Percentiles rank a stretch among this genome's conserved stretches.
phyloP scores from a whole-genome alignment of 2,888 invertebrate species.

The Epinotia bilunana region DNA sequence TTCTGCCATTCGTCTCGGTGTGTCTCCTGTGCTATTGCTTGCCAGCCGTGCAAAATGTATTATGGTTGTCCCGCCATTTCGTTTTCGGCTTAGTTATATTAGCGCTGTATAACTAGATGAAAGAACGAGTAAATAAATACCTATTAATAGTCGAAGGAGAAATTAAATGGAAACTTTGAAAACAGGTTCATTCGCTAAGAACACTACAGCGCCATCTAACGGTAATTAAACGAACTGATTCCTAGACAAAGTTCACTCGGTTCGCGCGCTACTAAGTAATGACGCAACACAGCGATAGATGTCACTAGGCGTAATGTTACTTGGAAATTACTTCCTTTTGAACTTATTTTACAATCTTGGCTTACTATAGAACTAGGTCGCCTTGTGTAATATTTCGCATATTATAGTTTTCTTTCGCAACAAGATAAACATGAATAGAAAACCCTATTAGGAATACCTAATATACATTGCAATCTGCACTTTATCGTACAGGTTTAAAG shows the following conservation, averaged over 20 bases:
- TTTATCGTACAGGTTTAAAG: neutral
- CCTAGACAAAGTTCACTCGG: neutral
- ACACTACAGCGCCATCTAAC: slow-evolving; percentile 8
- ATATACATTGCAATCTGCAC: neutral
- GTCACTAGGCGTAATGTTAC: slow-evolving; percentile 16
- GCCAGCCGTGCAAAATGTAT: too few species aligned
- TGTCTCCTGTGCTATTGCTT: too few species aligned
- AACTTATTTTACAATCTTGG: neutral
- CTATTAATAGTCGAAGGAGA: too few species aligned
- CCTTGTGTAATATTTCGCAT: too few species aligned
- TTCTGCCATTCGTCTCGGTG: too few species aligned
- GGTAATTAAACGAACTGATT: neutral
- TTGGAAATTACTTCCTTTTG: neutral
- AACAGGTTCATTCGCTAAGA: neutral
- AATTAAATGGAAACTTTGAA: neutral
- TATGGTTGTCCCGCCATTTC: too few species aligned
- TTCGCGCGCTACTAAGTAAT: neutral
- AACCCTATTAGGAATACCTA: neutral
- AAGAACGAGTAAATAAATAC: too few species aligned
- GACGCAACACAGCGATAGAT: slow-evolving; percentile 14
- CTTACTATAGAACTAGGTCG: too few species aligned
- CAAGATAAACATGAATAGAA: neutral
- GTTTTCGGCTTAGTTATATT: too few species aligned
- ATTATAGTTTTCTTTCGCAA: too few species aligned
- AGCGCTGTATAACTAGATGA: neutral